Evolutionary conservation across 2,888 invertebrate genomes (phyloP).

Genomic region (Prosopocoilus inquinatus): DNA sequence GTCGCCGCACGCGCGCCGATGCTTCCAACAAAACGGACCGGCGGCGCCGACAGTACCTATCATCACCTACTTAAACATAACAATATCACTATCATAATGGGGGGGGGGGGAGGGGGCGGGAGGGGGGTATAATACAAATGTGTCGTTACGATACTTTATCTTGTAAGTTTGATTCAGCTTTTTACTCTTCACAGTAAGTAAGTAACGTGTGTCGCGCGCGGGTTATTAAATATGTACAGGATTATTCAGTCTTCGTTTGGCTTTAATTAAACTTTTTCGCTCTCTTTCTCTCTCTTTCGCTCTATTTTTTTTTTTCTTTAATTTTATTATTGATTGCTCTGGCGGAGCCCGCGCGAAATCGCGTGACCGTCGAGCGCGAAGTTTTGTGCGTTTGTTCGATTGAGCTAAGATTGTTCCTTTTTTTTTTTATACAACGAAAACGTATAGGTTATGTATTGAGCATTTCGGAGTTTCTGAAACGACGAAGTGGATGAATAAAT

Average conservation of each 20-base stretch:
- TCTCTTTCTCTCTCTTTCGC: constrained; percentile 1
- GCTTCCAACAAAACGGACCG: no score
- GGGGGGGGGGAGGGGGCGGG: no score
- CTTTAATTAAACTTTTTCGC: constrained; percentile 11
- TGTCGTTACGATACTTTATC: constrained; percentile 16
- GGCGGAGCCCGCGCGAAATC: constrained; percentile 3
- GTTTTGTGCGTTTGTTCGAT: constrained; percentile 2
- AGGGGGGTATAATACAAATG: constrained; percentile 11
- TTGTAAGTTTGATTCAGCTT: constrained; percentile 28
- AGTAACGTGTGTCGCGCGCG: constrained; percentile 27
- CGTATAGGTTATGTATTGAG: no score
- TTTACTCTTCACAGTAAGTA: constrained; percentile 12
- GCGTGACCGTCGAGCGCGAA: constrained; percentile 9
- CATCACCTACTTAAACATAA: constrained; percentile 14
- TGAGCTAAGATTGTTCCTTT: no score
- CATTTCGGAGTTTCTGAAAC: no score
- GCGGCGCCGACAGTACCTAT: neutral
- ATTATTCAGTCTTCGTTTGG: constrained; percentile 36
- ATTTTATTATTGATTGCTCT: constrained; percentile 14
- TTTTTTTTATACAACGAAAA: no score
- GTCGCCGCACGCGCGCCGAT: no score
- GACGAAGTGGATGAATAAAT: no score
- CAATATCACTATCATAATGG: constrained; percentile 16
- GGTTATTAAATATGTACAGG: constrained; percentile 34
- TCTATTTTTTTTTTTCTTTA: no score